Base-by-base conservation (phyloP, 2,113 vertebrate species). In the Garra rufa region DNA sequence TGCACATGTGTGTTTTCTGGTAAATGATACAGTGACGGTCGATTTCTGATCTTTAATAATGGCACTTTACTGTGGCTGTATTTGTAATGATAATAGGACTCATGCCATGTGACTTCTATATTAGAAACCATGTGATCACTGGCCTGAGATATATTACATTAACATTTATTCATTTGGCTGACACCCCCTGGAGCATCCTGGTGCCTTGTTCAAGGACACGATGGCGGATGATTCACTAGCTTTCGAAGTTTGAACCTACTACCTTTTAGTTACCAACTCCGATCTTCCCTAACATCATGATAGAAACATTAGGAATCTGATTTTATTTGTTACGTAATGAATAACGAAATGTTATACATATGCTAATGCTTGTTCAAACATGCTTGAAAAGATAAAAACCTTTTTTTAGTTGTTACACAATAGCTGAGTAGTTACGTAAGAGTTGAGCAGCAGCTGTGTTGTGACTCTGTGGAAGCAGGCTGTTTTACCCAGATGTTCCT, bases 401-500 rank as follows among this genome's bases (percentile, higher is more conserved):
- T 2, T 17, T 55, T 38, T 74, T 59, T 50, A 41, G 63, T 46
- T 19, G 19, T 82, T 71, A 74, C 71, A 82, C 34, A 59, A 83
- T 74, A 43, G 67, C 48, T n/a, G 30, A 71, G 5, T 41, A 38
- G 34, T 83, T 83, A 71, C 52, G 1, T 84, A 78, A 87, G 69
- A 13, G 28, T 3, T 17, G 69, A 46, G 15, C 24, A 76, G 76
- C 81, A 84, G 81, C 75, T 86, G 85, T 83, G 52, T 41, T 43
- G 44, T 50, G 70, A 48, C 21, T 71, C n/a, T 43, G 15, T 77
- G 79, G 61, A 73, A 83, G 59, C 28, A 79, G 85, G 52, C 57
- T 19, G 48, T 83, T 83, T 73, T 59, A 28, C 67, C 76, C 85
- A 87, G 82, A 87, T 87, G 85, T 87, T 84, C 38, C 69, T 78